Conservation (phyloP, 2,113 vertebrate genomes). For the Micronycteris hirsuta region DNA sequence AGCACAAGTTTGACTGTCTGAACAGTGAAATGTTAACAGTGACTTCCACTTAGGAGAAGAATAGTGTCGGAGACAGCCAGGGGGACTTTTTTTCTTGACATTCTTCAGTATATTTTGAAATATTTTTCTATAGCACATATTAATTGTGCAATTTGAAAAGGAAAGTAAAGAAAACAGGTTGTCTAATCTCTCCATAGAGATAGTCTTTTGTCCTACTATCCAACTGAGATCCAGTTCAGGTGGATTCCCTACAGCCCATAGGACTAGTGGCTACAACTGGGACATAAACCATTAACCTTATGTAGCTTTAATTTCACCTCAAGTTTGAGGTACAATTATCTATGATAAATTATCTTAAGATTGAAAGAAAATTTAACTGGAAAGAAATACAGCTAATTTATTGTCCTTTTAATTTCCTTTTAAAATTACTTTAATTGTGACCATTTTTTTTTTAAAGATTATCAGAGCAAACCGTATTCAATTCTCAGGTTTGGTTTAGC, state of each 20-base stretch:
- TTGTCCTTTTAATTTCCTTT: not conserved
- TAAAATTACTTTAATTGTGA: not conserved
- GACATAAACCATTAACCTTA: not conserved
- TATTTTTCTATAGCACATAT: not conserved
- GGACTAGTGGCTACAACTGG: not conserved
- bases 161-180: not conserved
- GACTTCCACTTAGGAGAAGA: not conserved
- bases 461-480: not conserved
- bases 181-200: not conserved
- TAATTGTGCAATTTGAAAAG: not conserved
- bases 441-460: not conserved
- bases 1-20: not conserved
- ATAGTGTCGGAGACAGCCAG: not conserved
- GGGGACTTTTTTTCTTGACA: not conserved
- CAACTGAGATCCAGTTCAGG: not conserved
- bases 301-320: not conserved
- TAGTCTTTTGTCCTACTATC: not conserved
- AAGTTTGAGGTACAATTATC: not conserved
- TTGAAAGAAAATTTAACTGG: not conserved
- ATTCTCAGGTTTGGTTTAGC: constrained; percentile 2
- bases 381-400: not conserved
- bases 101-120: not conserved
- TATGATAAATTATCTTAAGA: not conserved
- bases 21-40: not conserved
- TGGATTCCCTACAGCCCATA: not conserved